Percentiles rank a stretch among this genome's conserved stretches.
phyloP scores from a whole-genome alignment of 2,888 invertebrate species.

The Lymantria dispar region DNA sequence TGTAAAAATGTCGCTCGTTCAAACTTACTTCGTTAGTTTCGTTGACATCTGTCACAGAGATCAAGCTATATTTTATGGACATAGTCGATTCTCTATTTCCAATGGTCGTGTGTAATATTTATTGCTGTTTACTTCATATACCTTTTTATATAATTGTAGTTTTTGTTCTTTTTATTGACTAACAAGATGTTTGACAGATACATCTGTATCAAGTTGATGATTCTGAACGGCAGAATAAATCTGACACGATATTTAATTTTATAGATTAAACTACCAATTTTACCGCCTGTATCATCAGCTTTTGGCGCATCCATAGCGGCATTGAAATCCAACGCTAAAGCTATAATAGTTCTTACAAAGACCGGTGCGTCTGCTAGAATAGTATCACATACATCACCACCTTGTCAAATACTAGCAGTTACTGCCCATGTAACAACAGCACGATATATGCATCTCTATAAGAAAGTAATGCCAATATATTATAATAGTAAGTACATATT shows the following conservation, averaged over 20 bases:
- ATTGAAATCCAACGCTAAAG: conserved; percentile 11
- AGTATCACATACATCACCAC: conserved; percentile 18
- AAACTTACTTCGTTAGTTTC: no score
- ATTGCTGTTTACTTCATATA: no score
- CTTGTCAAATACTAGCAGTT: conserved; percentile 31
- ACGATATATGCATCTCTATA: conserved; percentile 38
- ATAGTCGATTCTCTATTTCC: no score
- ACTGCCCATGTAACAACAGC: conserved; percentile 31
- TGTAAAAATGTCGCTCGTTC: no score
- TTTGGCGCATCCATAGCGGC: conserved; percentile 23
- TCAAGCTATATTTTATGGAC: no score
- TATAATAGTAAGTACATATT: conserved; percentile 32
- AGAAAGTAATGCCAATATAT: conserved; percentile 38
- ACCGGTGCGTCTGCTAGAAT: conserved; percentile 24
- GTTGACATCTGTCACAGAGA: no score
- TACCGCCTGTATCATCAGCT: neutral
- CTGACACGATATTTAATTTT: neutral
- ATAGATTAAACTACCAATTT: neutral
- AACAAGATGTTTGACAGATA: no score
- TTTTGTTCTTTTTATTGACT: no score
- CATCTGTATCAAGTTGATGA: no score
- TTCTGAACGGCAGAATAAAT: neutral
- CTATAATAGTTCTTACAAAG: conserved; percentile 20
- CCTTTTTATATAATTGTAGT: no score
- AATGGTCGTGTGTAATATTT: no score